These are phyloP conservation scores for Tympanoctomys barrerae DNA, from an alignment of 2,797 vertebrate genomes.

Conservation along the genomic window DNA sequence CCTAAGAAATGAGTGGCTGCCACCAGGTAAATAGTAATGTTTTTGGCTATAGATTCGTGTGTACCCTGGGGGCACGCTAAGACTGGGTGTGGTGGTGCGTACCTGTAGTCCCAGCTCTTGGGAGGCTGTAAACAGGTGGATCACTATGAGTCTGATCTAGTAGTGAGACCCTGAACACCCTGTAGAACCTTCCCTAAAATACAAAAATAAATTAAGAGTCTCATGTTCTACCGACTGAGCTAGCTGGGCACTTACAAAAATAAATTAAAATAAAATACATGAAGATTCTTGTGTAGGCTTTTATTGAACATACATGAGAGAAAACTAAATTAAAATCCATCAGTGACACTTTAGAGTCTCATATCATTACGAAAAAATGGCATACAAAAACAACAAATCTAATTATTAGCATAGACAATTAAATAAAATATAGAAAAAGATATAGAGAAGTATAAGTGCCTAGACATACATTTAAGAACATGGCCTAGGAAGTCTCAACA, in stretches of 20 bases:
- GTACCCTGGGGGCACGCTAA: too few relatives aligned
- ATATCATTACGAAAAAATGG: slow-evolving; percentile 60
- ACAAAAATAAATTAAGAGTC: too few relatives aligned
- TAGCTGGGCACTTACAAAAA: too few relatives aligned
- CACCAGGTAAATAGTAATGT: slow-evolving; percentile 53
- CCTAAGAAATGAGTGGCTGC: slow-evolving; percentile 59
- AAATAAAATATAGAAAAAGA: slow-evolving; percentile 61
- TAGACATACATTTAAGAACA: slow-evolving; percentile 51
- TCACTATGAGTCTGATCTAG: too few relatives aligned
- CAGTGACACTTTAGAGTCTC: slow-evolving; percentile 58
- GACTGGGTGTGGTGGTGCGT: too few relatives aligned
- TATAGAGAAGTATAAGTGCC: slow-evolving; percentile 39
- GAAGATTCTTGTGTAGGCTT: slow-evolving; percentile 47
- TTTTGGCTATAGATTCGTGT: slow-evolving; percentile 56
- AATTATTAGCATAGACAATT: slow-evolving; percentile 68
- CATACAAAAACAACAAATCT: slow-evolving; percentile 60
- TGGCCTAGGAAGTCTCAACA: slow-evolving; percentile 41
- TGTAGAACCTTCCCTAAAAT: too few relatives aligned
- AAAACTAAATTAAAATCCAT: slow-evolving; percentile 49
- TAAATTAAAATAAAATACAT: too few relatives aligned
- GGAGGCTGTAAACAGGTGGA: too few relatives aligned
- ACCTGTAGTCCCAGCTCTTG: too few relatives aligned
- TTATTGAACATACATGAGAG: slow-evolving; percentile 48
- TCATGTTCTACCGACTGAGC: too few relatives aligned
- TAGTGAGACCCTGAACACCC: too few relatives aligned